Conservation (phyloP, 2,888 invertebrate species). For the Sphaeridia pumilis region DNA sequence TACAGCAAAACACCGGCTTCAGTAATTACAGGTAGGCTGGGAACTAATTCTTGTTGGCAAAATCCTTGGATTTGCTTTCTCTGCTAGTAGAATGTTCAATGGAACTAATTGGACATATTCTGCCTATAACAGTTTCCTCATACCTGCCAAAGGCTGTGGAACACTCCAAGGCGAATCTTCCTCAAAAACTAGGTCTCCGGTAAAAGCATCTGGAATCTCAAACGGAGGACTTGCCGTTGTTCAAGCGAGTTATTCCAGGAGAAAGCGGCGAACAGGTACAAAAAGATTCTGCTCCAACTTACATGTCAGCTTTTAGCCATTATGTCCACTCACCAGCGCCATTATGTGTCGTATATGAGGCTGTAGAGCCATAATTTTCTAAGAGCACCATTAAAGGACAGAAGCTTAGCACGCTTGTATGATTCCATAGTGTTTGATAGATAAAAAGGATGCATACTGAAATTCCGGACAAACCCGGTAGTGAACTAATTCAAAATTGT, state of each 20-base stretch:
- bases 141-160: constrained; percentile 32
- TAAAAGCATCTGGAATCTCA: background rate
- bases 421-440: too few relatives aligned
- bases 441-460: too few relatives aligned
- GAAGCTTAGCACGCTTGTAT: too few relatives aligned
- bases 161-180: constrained; percentile 23
- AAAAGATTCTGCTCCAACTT: too few relatives aligned
- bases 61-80: background rate
- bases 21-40: constrained; percentile 15
- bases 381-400: too few relatives aligned
- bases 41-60: background rate
- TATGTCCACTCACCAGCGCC: too few relatives aligned
- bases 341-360: too few relatives aligned
- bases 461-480: too few relatives aligned
- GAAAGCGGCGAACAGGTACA: background rate
- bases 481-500: too few relatives aligned
- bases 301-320: too few relatives aligned
- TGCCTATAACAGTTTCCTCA: constrained; percentile 24
- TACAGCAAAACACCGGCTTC: constrained; percentile 16
- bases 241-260: background rate
- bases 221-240: background rate
- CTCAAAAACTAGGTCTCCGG: background rate
- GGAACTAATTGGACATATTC: background rate
- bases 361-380: too few relatives aligned
- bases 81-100: background rate